Conservation (phyloP, 2,797 vertebrate genomes). For the Alectoris magna region DNA sequence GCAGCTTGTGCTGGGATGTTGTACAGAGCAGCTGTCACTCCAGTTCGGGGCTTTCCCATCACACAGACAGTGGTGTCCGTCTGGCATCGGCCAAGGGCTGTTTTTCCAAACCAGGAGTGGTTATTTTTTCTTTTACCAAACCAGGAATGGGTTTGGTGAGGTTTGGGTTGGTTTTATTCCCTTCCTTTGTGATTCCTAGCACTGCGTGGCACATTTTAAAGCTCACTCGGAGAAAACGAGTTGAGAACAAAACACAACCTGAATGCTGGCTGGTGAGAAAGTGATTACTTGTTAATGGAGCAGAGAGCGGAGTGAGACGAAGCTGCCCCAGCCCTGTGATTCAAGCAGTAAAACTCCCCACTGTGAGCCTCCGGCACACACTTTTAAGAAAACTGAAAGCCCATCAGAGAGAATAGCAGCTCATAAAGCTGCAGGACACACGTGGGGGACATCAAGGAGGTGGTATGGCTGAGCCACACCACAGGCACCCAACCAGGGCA, state of each 20-base stretch:
- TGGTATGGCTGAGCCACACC: neutral
- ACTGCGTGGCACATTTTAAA: neutral
- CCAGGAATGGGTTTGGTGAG: neutral
- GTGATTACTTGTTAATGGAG: conserved; percentile 45
- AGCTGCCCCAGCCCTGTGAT: neutral
- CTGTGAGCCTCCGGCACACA: conserved; percentile 7
- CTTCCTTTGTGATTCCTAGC: neutral
- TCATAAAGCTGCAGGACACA: conserved; percentile 33
- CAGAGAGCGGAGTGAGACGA: neutral
- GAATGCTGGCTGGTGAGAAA: neutral
- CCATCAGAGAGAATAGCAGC: conserved; percentile 29
- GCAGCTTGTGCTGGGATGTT: neutral
- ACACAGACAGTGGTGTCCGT: neutral
- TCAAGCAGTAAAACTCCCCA: conserved; percentile 5
- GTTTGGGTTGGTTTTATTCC: neutral
- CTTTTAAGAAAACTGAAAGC: neutral
- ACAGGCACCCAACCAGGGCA: neutral
- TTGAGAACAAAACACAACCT: neutral
- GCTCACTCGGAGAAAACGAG: neutral
- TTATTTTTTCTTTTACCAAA: neutral
- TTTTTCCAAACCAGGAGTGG: neutral
- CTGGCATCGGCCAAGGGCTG: neutral
- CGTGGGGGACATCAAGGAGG: neutral
- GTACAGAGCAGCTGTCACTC: neutral
- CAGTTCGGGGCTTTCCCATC: neutral